These are phyloP conservation scores for Pegea sp. DNA, from an alignment of 23 tunicate genomes.

Conservation along the genomic window DNA sequence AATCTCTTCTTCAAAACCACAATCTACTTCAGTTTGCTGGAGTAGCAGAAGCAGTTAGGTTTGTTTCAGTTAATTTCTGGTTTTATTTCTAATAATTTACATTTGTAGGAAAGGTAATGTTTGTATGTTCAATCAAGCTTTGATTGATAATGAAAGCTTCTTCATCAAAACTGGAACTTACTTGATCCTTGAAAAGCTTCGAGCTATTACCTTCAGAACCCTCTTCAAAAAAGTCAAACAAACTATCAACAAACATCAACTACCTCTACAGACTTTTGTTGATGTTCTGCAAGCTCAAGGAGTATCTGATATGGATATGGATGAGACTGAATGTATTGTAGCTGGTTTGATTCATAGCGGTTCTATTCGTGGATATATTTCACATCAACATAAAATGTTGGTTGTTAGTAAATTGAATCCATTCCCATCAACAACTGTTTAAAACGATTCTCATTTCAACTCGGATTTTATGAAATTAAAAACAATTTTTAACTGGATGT, in stretches of 20 bases:
- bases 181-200: constrained; percentile 62
- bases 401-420: constrained; percentile 88
- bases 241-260: constrained; percentile 45
- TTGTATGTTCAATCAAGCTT: constrained; percentile 28
- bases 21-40: constrained; percentile 35
- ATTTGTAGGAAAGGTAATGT: constrained; percentile 65
- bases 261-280: constrained; percentile 60
- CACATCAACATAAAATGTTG: constrained; percentile 89
- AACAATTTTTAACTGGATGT: too few species aligned
- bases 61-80: constrained; percentile 4
- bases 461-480: too few species aligned
- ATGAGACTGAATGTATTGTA: constrained; percentile 87
- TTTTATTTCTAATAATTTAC: not conserved
- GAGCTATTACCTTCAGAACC: constrained; percentile 54
- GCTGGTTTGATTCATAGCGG: constrained; percentile 90
- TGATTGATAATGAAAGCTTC: constrained; percentile 41
- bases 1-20: constrained; percentile 18
- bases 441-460: too few species aligned
- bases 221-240: constrained; percentile 50
- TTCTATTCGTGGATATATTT: constrained; percentile 85
- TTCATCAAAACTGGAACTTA: constrained; percentile 83
- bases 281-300: constrained; percentile 64
- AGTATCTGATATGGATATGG: constrained; percentile 91
- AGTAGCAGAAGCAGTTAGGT: constrained; percentile 60
- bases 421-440: too few species aligned